Conservation (phyloP, 2,888 invertebrate species). For the Eretmocerus hayati region DNA sequence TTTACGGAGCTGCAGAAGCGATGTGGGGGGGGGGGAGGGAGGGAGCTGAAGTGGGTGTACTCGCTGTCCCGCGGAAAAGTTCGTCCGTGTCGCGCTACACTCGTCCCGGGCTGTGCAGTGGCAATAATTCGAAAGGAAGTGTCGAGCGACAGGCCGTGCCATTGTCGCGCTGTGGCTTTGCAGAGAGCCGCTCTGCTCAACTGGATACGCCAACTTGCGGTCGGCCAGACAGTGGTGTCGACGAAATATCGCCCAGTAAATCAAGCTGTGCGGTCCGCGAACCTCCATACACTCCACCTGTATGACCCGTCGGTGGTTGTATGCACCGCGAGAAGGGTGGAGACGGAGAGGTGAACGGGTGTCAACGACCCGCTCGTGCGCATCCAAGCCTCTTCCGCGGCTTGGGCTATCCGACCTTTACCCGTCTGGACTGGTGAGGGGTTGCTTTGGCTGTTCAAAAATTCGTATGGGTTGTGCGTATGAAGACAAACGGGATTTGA, state of each 20-base stretch:
- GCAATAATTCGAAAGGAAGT: constrained; percentile 45
- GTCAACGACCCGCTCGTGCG: no score
- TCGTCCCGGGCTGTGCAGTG: constrained; percentile 27
- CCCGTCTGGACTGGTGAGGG: no score
- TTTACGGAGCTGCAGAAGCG: constrained; percentile 18
- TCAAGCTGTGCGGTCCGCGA: constrained; percentile 32
- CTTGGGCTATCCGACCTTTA: constrained; percentile 26
- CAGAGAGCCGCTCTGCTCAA: no score
- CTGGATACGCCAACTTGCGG: no score
- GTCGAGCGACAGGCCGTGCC: constrained; percentile 38
- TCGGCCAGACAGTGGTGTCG: no score
- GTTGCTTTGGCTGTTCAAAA: no score
- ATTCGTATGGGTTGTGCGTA: no score
- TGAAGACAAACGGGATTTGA: no score
- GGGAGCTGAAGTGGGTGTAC: constrained; percentile 28
- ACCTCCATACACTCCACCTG: no score
- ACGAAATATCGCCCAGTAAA: constrained; percentile 43
- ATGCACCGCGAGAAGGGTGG: neutral
- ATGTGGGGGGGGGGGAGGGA: constrained; percentile 23
- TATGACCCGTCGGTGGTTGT: neutral
- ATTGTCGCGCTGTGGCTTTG: constrained; percentile 45
- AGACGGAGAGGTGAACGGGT: neutral
- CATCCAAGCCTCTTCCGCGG: constrained; percentile 27
- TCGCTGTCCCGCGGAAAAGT: no score
- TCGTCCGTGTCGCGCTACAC: constrained; percentile 1